Percentiles rank a stretch among this genome's conserved stretches.
phyloP scores from a whole-genome alignment of 2,797 vertebrate genomes.

The Argyrosomus regius region DNA sequence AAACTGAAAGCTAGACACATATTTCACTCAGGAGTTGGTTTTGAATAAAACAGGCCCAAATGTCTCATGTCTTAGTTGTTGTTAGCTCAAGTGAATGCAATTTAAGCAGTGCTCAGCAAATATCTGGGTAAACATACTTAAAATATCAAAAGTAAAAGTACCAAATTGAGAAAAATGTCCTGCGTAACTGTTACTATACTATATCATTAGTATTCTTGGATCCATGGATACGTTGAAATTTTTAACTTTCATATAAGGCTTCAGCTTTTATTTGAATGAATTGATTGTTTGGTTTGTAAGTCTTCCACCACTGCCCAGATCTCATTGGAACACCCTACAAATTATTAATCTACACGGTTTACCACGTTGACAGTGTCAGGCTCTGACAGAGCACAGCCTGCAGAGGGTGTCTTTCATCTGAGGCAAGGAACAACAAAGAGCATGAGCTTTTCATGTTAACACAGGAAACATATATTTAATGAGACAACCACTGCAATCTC shows the following conservation, averaged over 20 bases:
- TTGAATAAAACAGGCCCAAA: too few species aligned
- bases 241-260: too few species aligned
- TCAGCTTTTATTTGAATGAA: too few species aligned
- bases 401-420: constrained; percentile 61
- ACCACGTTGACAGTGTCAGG: constrained; percentile 49
- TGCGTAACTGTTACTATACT: too few species aligned
- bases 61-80: too few species aligned
- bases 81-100: too few species aligned
- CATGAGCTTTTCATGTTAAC: constrained; percentile 64
- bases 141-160: not conserved
- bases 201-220: too few species aligned
- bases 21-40: not conserved
- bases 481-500: constrained; percentile 70
- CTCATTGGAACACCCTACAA: constrained; percentile 67
- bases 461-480: constrained; percentile 77
- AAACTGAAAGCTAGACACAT: not conserved
- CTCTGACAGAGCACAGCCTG: constrained; percentile 50
- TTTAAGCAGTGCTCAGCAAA: not conserved
- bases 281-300: too few species aligned
- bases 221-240: too few species aligned
- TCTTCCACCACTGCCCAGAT: constrained; percentile 27
- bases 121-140: not conserved
- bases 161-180: too few species aligned
- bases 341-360: constrained; percentile 64
- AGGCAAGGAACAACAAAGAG: constrained; percentile 57